These are phyloP conservation scores for Mastomys coucha DNA, from an alignment of 2,113 vertebrate genomes.

Conservation along the genomic window DNA sequence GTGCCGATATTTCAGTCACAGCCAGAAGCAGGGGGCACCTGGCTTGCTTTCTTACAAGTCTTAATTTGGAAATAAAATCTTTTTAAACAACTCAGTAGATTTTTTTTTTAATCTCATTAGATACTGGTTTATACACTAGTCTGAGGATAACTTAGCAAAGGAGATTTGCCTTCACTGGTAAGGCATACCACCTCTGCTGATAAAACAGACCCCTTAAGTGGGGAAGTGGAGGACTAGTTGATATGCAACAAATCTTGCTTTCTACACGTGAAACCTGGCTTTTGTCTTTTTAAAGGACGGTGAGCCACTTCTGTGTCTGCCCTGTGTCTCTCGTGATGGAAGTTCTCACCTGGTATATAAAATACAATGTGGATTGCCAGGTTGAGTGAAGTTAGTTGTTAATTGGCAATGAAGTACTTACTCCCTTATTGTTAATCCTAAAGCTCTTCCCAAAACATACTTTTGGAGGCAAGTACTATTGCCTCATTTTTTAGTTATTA, in stretches of 20 bases:
- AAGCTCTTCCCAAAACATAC: conserved; percentile 20
- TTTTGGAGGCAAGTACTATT: conserved; percentile 11
- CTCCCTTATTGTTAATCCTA: background rate
- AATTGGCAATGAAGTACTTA: conserved; percentile 14
- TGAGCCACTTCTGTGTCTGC: conserved; percentile 59
- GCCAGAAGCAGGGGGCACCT: background rate
- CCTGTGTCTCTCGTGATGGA: conserved; percentile 62
- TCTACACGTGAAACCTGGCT: conserved; percentile 44
- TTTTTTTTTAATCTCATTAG: conserved; percentile 23
- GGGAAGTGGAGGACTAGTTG: background rate
- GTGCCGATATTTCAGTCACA: background rate
- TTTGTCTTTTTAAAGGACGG: conserved; percentile 68
- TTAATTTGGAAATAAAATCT: conserved; percentile 56
- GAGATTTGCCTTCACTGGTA: background rate
- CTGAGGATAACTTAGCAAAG: background rate
- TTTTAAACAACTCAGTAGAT: background rate
- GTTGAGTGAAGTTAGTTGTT: conserved; percentile 55
- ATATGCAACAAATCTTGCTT: conserved; percentile 29
- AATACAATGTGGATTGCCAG: conserved; percentile 73
- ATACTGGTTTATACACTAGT: conserved; percentile 10
- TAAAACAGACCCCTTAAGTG: conserved; percentile 38
- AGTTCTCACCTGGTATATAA: conserved; percentile 46
- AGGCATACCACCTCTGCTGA: background rate
- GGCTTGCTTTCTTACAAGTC: conserved; percentile 26
- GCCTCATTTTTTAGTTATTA: background rate